Evolutionary conservation across 2,888 invertebrate species (phyloP), one percentile per base, ranked within the genome.

Genomic region (Troides oblongomaculatus): DNA sequence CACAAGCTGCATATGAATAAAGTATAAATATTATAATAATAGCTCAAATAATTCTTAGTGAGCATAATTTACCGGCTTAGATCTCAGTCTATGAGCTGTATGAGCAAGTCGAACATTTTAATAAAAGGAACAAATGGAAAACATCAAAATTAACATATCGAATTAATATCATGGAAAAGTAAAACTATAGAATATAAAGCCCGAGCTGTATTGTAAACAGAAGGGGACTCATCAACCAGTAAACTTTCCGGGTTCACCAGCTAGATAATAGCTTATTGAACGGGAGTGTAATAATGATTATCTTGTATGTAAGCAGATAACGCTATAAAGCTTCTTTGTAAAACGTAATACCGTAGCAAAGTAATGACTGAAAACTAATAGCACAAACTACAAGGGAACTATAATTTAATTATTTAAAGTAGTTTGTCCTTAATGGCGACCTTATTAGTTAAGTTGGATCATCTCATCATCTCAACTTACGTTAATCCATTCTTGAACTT

Each of bases 401-500:
- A 8, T 66, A 66, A 60, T 66, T 50, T 36, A 85, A 84, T 76
- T 84, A 76, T 83, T 84, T 83, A 25, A 58, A 23, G 57, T 60
- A 60, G 18, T 36, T 36, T 25, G 60, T 60, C 53, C 53, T 59
- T 23, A 23, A 59, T 12, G 25, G 59, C 10, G n/a, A 58, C 57
- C 57, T 58, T 58, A 25, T 21, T 58, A 58, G 57, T 58, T 58
- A 23, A 58, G 23, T 58, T 58, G 57, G 57, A 58, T 58, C 21
- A 57, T 57, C 57, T 7, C n/a, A 58, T 58, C 57, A 58, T 58
- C 21, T n/a, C 12, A 53, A 53, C 53, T 53, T 53, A 53, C 14
- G 53, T 18, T 53, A n/a, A 53, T 12, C 53, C n/a, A n/a, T 53
- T 53, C 18, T 18, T 53, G 4, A 46, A 18, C 53, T 53, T 53